Conservation (phyloP, 2,113 vertebrate genomes). For the Macroglossus sobrinus region DNA sequence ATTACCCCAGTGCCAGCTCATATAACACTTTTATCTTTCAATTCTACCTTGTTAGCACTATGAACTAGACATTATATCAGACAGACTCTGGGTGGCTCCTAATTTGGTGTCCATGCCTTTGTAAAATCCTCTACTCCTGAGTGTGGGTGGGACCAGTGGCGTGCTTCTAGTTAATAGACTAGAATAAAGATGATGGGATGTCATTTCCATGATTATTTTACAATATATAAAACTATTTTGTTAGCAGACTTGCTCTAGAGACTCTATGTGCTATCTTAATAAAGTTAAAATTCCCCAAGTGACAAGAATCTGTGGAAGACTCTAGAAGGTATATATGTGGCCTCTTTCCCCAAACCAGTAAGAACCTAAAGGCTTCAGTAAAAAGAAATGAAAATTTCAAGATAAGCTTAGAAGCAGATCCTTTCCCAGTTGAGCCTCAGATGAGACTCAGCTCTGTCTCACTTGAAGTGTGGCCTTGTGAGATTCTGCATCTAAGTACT, state of each 20-base stretch:
- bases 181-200: not conserved
- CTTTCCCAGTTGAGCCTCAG: not conserved
- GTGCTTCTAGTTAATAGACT: not conserved
- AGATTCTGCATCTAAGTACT: not conserved
- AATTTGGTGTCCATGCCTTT: not conserved
- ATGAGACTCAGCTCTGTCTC: not conserved
- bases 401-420: not conserved
- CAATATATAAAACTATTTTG: not conserved
- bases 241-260: not conserved
- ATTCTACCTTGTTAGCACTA: not conserved
- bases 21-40: not conserved
- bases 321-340: not conserved
- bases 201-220: not conserved
- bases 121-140: not conserved
- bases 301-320: not conserved
- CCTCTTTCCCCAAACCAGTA: not conserved
- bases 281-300: not conserved
- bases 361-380: not conserved
- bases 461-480: not conserved
- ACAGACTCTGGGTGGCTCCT: not conserved
- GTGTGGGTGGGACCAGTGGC: not conserved
- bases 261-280: not conserved
- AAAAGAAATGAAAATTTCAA: not conserved
- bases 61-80: not conserved
- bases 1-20: not conserved